Conservation (phyloP, 2,888 invertebrate genomes). For the Antheraea assamensis region DNA sequence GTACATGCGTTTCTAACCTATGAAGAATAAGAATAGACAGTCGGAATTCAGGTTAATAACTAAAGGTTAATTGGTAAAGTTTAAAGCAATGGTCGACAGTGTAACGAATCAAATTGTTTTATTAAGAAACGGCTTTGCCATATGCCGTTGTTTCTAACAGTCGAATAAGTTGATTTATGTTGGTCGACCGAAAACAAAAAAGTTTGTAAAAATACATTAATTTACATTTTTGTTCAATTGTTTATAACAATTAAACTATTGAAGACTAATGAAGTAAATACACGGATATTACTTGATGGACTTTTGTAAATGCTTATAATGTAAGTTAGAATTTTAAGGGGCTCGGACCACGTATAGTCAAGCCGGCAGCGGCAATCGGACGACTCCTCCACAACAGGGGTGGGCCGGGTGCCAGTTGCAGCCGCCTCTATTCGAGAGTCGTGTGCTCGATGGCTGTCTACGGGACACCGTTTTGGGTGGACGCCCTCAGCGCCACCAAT, state of each 20-base stretch:
- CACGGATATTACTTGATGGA: not conserved
- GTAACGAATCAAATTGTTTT: conserved; percentile 14
- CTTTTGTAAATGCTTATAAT: not conserved
- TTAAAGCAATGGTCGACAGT: conserved; percentile 3
- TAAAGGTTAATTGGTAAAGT: conserved; percentile 13
- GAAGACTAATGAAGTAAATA: not conserved
- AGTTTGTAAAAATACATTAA: not conserved
- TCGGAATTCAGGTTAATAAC: conserved; percentile 14
- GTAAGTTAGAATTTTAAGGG: no score
- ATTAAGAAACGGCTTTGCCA: not conserved
- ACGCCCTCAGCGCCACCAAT: no score
- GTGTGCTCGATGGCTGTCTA: no score
- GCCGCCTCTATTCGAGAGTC: no score
- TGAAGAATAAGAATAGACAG: conserved; percentile 14
- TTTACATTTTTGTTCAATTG: not conserved
- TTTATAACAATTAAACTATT: not conserved
- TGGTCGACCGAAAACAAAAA: not conserved
- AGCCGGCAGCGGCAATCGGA: no score
- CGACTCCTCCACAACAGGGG: no score
- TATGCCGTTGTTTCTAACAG: not conserved
- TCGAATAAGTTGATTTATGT: not conserved
- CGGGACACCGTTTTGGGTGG: no score
- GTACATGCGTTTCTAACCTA: not conserved
- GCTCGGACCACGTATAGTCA: no score
- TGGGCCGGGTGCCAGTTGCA: no score